Conservation (phyloP, 2,888 invertebrate genomes). For the Caradrina kadenii region DNA sequence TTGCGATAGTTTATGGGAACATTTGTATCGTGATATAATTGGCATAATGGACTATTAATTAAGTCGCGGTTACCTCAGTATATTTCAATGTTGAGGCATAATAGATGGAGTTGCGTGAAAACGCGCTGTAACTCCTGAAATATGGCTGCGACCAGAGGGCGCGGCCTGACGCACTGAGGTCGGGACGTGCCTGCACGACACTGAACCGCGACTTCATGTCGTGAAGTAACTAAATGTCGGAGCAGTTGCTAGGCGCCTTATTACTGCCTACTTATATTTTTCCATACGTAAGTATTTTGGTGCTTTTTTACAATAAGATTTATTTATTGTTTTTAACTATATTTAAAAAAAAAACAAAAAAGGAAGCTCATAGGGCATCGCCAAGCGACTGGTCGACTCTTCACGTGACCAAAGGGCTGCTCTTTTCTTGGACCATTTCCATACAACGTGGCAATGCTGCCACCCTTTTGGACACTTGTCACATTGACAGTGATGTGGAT, state of each 20-base stretch:
- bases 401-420: too few species aligned
- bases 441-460: too few species aligned
- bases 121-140: conserved; percentile 57
- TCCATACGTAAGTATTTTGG: neutral
- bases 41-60: conserved; percentile 61
- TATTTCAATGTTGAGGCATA: conserved; percentile 57
- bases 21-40: conserved; percentile 45
- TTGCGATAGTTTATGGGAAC: conserved; percentile 46
- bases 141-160: conserved; percentile 55
- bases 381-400: too few species aligned
- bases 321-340: too few species aligned
- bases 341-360: too few species aligned
- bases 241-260: conserved; percentile 1
- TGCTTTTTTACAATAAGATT: too few species aligned
- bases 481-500: too few species aligned
- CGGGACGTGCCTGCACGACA: conserved; percentile 24
- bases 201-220: conserved; percentile 7
- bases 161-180: conserved; percentile 58
- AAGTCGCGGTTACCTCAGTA: conserved; percentile 48
- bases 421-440: too few species aligned
- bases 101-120: conserved; percentile 64
- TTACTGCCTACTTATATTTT: neutral
- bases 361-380: too few species aligned
- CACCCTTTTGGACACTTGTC: too few species aligned
- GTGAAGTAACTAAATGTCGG: conserved; percentile 14